A percentile compares a stretch with the other conserved stretches of the same genome.
Conservation (phyloP, 2,113 vertebrate species). For the Tetraodon nigroviridis region DNA sequence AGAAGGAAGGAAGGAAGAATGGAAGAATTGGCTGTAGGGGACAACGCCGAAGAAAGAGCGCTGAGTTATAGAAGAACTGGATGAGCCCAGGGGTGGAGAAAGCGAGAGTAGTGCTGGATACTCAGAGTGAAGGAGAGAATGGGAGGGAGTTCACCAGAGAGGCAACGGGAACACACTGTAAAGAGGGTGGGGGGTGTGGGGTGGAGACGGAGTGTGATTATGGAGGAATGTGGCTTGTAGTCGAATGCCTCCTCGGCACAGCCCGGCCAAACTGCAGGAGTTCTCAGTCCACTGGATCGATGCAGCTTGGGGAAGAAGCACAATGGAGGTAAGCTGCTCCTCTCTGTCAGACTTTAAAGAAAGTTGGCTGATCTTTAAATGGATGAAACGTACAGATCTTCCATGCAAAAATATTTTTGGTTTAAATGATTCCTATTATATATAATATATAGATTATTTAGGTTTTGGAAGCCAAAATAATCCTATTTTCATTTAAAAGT, state of each 20-base stretch:
- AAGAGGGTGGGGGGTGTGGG: not conserved
- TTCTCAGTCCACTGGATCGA: conserved; percentile 19
- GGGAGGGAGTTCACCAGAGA: conserved; percentile 58
- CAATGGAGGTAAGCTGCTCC: conserved; percentile 58
- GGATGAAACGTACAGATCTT: not conserved
- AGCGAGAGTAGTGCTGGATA: conserved; percentile 31
- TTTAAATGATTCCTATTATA: conserved; percentile 5
- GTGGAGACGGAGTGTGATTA: conserved; percentile 39
- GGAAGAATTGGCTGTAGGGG: not conserved
- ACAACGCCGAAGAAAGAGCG: conserved; percentile 16
- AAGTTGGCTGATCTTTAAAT: not conserved
- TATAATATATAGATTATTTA: too few relatives aligned
- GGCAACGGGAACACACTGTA: conserved; percentile 47
- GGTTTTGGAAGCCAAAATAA: conserved; percentile 16
- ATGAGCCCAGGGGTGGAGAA: conserved; percentile 6
- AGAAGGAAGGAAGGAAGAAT: not conserved
- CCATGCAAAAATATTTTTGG: conserved; percentile 11
- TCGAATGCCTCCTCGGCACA: conserved; percentile 1
- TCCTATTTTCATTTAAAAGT: conserved; percentile 20
- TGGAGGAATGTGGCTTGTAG: conserved; percentile 58
- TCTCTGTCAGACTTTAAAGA: conserved; percentile 11
- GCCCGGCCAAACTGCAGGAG: not conserved
- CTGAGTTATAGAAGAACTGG: conserved; percentile 15
- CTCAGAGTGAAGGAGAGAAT: conserved; percentile 47
- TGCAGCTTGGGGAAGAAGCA: conserved; percentile 20